Evolutionary conservation across 2,797 vertebrate genomes (phyloP), one percentile per base, ranked within the genome.

Genomic region (Amazona ochrocephala): DNA sequence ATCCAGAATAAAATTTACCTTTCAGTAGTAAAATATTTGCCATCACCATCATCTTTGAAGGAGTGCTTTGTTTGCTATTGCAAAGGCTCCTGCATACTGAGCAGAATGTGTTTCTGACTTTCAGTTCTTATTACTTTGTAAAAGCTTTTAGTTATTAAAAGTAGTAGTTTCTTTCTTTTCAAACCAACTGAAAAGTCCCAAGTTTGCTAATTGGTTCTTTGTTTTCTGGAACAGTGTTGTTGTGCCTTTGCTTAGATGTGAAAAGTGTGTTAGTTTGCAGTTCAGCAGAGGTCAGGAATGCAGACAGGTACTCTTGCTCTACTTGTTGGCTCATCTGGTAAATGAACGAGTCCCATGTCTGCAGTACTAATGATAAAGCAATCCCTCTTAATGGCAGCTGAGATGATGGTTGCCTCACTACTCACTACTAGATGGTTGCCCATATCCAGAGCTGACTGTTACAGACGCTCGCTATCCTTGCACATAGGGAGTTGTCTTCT

Each of bases 21-120:
- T 94, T 75, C 23, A 23, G 51, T 53, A 54, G 45, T 48, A 78
- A 90, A 89, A 84, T 92, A 73, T 67, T 92, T 88, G 65, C 71
- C 24, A 53, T 85, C 37, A 24, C 37, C 23, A 32, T 24, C 37
- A 13, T 39, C 29, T 79, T 61, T 64, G 54, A 93, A 72, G 79
- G 58, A 61, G 3, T 9, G 8, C 60, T 74, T 78, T 56, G 24
- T 82, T 65, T 91, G 67, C 39, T 65, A 13, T 90, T 88, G 86
- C 23, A 45, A 53, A 81, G 47, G 42, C 27, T 91, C 9, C 58
- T 66, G 42, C 70, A 77, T 77, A 62, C 30, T n/a, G 26, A 75
- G 53, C 12, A 81, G 71, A 75, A 50, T 54, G 1, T 37, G 27
- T 76, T 15, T 80, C 30, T 17, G 8, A 10, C 30, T 71, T 78